Evolutionary conservation across 2,797 vertebrate species (phyloP).

Genomic region (Bovichtus variegatus): DNA sequence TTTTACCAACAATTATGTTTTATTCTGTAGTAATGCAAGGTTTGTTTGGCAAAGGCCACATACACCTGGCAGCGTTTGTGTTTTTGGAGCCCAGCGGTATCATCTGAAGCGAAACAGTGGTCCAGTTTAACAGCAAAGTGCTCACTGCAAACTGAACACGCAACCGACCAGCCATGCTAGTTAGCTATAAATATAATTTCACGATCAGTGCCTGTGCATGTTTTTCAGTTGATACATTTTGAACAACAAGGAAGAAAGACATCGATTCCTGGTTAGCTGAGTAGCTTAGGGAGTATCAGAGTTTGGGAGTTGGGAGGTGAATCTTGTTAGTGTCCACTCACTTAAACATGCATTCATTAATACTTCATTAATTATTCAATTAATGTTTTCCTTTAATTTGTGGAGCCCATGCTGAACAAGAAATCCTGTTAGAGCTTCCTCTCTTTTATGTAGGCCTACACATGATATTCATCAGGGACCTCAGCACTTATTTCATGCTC

Average conservation of each 20-base stretch:
- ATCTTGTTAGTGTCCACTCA: not conserved
- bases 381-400: conserved; percentile 1
- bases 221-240: not conserved
- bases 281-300: not conserved
- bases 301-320: not conserved
- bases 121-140: not conserved
- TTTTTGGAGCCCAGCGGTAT: not conserved
- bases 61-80: too few relatives aligned
- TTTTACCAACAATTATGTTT: not conserved
- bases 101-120: not conserved
- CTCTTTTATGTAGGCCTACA: conserved; percentile 13
- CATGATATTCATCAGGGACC: conserved; percentile 3
- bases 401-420: not conserved
- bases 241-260: not conserved
- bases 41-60: not conserved
- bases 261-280: not conserved
- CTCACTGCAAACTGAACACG: not conserved
- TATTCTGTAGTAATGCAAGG: not conserved
- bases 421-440: not conserved
- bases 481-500: conserved; percentile 22
- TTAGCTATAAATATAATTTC: not conserved
- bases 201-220: not conserved
- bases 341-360: not conserved
- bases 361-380: not conserved
- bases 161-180: not conserved